Percentiles rank a stretch among this genome's conserved stretches.
These are phyloP conservation scores for Sciurus carolinensis DNA, from an alignment of 2,797 vertebrate genomes.

Conservation along the genomic window DNA sequence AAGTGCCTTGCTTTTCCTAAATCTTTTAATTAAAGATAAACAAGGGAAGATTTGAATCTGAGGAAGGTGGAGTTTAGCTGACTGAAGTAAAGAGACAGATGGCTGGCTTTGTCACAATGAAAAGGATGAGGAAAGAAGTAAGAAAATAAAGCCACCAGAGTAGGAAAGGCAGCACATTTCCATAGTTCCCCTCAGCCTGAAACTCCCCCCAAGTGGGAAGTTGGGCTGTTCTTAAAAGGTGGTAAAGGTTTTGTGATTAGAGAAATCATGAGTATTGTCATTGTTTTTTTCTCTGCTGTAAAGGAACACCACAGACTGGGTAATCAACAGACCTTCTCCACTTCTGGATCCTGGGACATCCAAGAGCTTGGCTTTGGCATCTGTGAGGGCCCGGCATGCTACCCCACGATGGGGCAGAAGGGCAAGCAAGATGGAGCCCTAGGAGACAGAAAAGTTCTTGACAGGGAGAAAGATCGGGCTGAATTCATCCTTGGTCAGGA, in stretches of 20 bases:
- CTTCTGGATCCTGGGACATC: not conserved
- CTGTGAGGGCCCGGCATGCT: not conserved
- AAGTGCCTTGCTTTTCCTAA: not conserved
- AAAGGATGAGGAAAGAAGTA: not conserved
- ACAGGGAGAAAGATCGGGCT: not conserved
- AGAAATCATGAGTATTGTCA: not conserved
- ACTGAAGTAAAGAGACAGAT: not conserved
- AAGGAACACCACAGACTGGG: not conserved
- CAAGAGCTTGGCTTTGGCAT: not conserved
- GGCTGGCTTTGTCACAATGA: not conserved
- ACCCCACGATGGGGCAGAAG: not conserved
- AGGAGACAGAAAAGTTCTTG: not conserved
- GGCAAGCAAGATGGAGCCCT: not conserved
- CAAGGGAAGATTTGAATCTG: not conserved
- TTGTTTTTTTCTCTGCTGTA: not conserved
- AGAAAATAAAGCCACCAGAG: not conserved
- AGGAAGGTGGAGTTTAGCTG: not conserved
- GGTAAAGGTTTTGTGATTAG: not conserved
- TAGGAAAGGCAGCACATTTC: not conserved
- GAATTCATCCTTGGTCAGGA: not conserved
- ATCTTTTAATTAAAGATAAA: slow-evolving; percentile 31
- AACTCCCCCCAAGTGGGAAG: not conserved
- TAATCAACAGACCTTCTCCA: not conserved
- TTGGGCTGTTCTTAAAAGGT: not conserved
- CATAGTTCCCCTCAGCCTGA: not conserved